phyloP scores from a whole-genome alignment of 2,888 invertebrate genomes.

The Pocota personata region DNA sequence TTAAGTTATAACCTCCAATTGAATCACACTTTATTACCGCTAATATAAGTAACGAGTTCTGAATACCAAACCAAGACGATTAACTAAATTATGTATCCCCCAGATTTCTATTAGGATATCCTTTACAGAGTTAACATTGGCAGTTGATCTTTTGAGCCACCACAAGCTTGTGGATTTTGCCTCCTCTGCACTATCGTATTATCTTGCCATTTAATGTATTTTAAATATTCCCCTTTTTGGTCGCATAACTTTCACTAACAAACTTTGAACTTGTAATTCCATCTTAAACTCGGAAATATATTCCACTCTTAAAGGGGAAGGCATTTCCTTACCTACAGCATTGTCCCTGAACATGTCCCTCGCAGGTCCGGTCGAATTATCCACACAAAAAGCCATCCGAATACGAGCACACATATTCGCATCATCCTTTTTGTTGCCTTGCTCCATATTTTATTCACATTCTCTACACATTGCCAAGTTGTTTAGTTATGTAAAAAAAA shows the following conservation, averaged over 20 bases:
- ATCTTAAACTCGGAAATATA: not conserved
- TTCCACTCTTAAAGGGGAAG: not conserved
- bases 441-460: not conserved
- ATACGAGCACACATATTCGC: not conserved
- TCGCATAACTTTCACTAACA: slow-evolving; percentile 7
- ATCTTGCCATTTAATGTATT: not conserved
- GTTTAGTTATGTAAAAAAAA: slow-evolving; percentile 34
- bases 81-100: not conserved
- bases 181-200: not conserved
- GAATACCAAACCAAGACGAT: too few relatives aligned
- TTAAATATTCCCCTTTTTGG: not conserved
- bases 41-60: too few relatives aligned
- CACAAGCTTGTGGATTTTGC: not conserved
- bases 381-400: not conserved
- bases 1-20: too few relatives aligned
- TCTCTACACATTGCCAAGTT: not conserved
- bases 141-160: not conserved
- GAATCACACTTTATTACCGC: too few relatives aligned
- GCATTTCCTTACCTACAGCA: not conserved
- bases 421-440: not conserved
- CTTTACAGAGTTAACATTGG: not conserved
- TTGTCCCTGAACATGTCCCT: not conserved
- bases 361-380: not conserved
- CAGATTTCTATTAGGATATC: not conserved
- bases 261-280: slow-evolving; percentile 2